Evolutionary conservation across 2,797 vertebrate species (phyloP), one percentile per base, ranked within the genome.

Genomic region (Tragelaphus oryx): DNA sequence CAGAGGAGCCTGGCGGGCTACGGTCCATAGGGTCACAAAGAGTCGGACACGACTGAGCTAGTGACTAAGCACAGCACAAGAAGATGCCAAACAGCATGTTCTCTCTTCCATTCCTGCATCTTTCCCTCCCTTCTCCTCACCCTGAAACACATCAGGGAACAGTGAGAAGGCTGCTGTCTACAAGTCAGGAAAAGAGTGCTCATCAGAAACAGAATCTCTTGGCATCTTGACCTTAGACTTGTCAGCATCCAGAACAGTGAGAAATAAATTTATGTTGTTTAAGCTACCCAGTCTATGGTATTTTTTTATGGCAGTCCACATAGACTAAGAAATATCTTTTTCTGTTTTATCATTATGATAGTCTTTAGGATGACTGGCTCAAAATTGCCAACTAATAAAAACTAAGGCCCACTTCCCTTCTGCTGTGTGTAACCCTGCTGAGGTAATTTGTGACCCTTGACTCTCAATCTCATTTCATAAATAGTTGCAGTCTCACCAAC

Each of bases 321-420:
- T 22, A 87, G 50, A 55, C 26, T 57, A 46, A 87, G 22, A 74
- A 37, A n/a, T 20, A 62, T 50, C 1, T 44, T 54, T 33, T n/a
- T 33, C 44, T 24, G 30, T 65, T 33, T 44, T 48, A 8, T 68
- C 50, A 86, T 78, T 28, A 24, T 48, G 60, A 28, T 50, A 48
- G 41, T 12, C 60, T 87, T 79, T 71, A 80, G 16, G 10, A 79
- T 22, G 50, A 87, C 41, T 46, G 14, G 59, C 48, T 93, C 50
- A 81, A 87, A 80, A 87, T 37, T 79, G 24, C 60, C 41, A 50
- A 37, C 55, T 87, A 80, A 68, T 68, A 52, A 59, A 71, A 93
- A 74, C 52, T 46, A 9, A 80, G 75, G 59, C 30, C 75, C 37
- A 48, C 26, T 86, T 93, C 10, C 48, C n/a, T 68, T 57, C 52